Percentiles rank a stretch among this genome's conserved stretches.
phyloP scores from a whole-genome alignment of 2,888 invertebrate genomes.

The Plagiodera versicolora region DNA sequence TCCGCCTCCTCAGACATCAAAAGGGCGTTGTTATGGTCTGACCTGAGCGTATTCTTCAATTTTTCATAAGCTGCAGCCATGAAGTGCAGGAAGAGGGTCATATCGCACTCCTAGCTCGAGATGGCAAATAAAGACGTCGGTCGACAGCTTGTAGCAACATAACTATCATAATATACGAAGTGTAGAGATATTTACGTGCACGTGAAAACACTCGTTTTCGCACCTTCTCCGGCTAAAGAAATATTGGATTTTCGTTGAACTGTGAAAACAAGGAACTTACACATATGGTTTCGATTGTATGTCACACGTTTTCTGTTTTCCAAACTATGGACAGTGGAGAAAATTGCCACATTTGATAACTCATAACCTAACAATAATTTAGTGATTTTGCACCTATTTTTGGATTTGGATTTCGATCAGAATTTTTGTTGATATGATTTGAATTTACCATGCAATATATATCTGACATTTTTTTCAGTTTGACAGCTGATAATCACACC shows the following conservation, averaged over 20 bases:
- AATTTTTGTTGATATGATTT: too few relatives aligned
- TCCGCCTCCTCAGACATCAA: neutral
- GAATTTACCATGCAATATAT: too few relatives aligned
- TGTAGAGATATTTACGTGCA: constrained; percentile 8
- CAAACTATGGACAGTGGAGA: too few relatives aligned
- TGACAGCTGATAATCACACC: too few relatives aligned
- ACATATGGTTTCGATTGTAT: constrained; percentile 1
- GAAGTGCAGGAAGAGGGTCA: neutral
- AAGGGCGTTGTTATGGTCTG: neutral
- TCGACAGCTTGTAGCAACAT: neutral
- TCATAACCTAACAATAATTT: too few relatives aligned
- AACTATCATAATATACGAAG: neutral
- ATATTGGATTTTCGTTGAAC: constrained; percentile 6
- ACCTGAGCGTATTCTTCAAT: neutral
- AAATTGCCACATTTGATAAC: too few relatives aligned
- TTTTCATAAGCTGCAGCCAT: neutral
- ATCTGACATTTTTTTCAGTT: too few relatives aligned
- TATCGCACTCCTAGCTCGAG: neutral
- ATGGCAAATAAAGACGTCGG: neutral
- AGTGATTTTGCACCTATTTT: too few relatives aligned
- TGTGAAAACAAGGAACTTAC: neutral
- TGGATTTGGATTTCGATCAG: too few relatives aligned
- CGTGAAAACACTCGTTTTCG: constrained; percentile 8
- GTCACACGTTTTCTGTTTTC: too few relatives aligned
- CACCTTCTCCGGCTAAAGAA: neutral